Percentiles rank a stretch among this genome's conserved stretches.
Evolutionary conservation across 2,888 invertebrate genomes (phyloP).

Genomic region (Cinara cedri): DNA sequence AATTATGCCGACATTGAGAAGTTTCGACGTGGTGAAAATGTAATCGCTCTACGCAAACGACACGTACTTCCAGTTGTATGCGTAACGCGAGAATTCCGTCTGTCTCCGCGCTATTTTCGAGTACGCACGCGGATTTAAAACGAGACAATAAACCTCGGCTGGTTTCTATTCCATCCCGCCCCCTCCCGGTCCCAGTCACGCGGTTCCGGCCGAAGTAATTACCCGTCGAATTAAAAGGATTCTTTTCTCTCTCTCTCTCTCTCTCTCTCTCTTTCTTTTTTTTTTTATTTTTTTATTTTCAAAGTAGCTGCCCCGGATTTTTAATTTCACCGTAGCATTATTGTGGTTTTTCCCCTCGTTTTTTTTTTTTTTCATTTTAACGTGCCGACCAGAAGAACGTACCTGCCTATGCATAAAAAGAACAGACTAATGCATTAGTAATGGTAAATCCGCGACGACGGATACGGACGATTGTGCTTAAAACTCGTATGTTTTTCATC

Average conservation of each 20-base stretch:
- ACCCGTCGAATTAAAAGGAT: conserved; percentile 37
- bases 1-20: too few relatives aligned
- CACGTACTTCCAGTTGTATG: too few relatives aligned
- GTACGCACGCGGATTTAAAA: conserved; percentile 16
- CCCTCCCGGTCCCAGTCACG: too few relatives aligned
- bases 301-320: conserved; percentile 1
- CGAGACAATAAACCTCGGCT: conserved; percentile 25
- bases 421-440: conserved; percentile 38
- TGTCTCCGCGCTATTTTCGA: too few relatives aligned
- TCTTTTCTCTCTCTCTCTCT: not conserved
- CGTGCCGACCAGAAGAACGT: not conserved
- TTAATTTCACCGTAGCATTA: conserved; percentile 31
- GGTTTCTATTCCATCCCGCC: not conserved
- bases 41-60: too few relatives aligned
- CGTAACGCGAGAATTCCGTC: too few relatives aligned
- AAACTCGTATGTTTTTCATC: not conserved
- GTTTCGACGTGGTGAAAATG: too few relatives aligned
- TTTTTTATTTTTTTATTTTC: not conserved
- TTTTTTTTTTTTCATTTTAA: conserved; percentile 17
- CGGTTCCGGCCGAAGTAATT: too few relatives aligned
- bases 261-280: too few relatives aligned
- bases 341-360: not conserved
- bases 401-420: not conserved
- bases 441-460: not conserved
- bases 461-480: not conserved